Evolutionary conservation across 2,113 vertebrate species (phyloP).

Genomic region (Dermatemys mawii): DNA sequence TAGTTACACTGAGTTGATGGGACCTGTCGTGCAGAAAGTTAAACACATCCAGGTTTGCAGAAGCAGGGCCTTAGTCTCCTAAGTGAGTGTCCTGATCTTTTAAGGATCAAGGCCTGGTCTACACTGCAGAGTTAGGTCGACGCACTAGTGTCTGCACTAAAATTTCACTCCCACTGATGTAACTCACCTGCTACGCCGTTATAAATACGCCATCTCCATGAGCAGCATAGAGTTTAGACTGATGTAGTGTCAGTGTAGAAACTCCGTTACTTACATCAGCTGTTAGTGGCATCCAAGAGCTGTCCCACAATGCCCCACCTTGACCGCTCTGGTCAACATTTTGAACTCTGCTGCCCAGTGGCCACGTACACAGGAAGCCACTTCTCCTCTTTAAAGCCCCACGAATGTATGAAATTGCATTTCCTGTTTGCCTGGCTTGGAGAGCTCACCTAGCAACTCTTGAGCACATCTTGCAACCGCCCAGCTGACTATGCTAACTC

Average conservation of each 20-base stretch:
- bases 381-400: neutral
- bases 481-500: too few species aligned
- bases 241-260: neutral
- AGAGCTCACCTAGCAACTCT: neutral
- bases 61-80: rapidly evolving
- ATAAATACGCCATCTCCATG: neutral
- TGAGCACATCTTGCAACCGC: neutral
- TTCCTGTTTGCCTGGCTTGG: neutral
- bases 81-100: neutral
- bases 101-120: neutral
- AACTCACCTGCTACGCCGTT: neutral
- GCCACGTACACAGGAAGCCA: neutral
- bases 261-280: neutral
- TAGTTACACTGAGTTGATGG: rapidly evolving
- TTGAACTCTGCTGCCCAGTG: neutral
- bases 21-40: rapidly evolving
- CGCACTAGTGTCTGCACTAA: neutral
- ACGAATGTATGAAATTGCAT: neutral
- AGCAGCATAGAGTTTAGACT: neutral
- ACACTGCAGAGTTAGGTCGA: neutral
- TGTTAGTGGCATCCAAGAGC: neutral
- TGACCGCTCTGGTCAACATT: neutral
- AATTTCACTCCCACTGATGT: neutral
- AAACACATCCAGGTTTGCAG: rapidly evolving
- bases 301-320: neutral